Base-by-base conservation (phyloP, 2,888 invertebrate species). In the Hirtodrosophila alboralis region DNA sequence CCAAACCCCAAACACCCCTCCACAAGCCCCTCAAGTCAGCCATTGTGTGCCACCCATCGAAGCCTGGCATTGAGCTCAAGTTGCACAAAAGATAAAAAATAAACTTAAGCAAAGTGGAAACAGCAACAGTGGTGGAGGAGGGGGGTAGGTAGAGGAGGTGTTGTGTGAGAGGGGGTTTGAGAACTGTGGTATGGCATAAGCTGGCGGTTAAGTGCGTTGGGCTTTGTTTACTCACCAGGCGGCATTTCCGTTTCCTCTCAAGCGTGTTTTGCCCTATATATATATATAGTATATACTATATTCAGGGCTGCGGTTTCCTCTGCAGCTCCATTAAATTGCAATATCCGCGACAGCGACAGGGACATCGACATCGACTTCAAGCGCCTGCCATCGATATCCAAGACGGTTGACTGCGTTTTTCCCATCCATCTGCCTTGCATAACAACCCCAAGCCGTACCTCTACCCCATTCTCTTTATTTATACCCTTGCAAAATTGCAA, bases 291-390 rank as follows among this genome's bases (percentile, higher is more conserved):
- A n/a, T n/a, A n/a, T n/a, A n/a, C n/a, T n/a, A n/a, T n/a, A n/a
- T n/a, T n/a, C n/a, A n/a, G n/a, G n/a, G 48, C 48, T 61, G 60
- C 36, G 43, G 49, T 63, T 66, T 10, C 54, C 60, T 21, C 47
- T 31, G 59, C 74, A 63, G 61, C 65, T 70, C 79, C 75, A 79
- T 79, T 79, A 81, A 79, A 79, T 79, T 79, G 79, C 83, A 81
- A 81, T 78, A 79, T 79, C 79, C 83, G 79, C 79, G 73, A 68
- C 70, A 74, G 60, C 73, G 52, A 65, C 72, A 66, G 79, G 75
- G 73, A 68, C 70, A 74, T 58, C 73, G 52, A 65, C 72, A 66
- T 58, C 72, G 57, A 62, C 70, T 51, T 62, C 59, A 44, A 68
- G 53, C 58, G 61, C 41, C 53, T 53, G 64, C 53, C 66, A 68